Evolutionary conservation across 2,888 invertebrate species (phyloP), one percentile per base, ranked within the genome.

Genomic region (Macrophya alboannulata): DNA sequence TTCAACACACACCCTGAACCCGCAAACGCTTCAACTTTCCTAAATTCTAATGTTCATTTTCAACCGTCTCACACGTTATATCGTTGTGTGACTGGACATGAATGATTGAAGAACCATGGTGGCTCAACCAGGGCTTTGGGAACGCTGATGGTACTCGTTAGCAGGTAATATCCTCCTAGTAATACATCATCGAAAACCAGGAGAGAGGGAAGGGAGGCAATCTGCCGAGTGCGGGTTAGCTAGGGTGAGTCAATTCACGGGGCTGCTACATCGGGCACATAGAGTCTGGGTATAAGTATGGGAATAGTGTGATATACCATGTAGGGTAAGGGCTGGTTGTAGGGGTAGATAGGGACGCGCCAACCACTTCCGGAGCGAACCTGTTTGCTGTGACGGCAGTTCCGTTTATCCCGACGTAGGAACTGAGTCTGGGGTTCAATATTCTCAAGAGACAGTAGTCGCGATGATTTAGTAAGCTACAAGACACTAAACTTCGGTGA

Each of bases 121-220:
- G 59, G 59, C 40, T 40, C 62, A 45, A 62, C n/a, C 40, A 40
- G 59, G 25, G 81, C 62, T 81, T 81, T 81, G 43, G 81, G 59
- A 81, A 51, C 45, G 71, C 17, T 83, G 68, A 83, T 71, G 83
- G 83, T 71, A 68, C 83, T 83, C 83, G 83, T 83, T 83, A 83
- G 82, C 68, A 68, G 68, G 83, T 83, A 83, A 68, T 83, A 68
- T 83, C 83, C 83, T 83, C 51, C 83, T 31, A 31, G 71, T 83
- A 83, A 83, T 83, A 83, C 68, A 83, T 83, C 83, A 83, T 83
- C 71, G 83, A 81, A 77, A 21, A 77, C 62, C 62, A 62, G 15
- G 76, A 17, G 59, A 43, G n/a, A 81, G 62, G 62, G 59, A 62
- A 21, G 37, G 43, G 40, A 40, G 81, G 59, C 81, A 81, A 43